phyloP scores from a whole-genome alignment of 2,113 vertebrate species.

The Apteryx owenii region DNA sequence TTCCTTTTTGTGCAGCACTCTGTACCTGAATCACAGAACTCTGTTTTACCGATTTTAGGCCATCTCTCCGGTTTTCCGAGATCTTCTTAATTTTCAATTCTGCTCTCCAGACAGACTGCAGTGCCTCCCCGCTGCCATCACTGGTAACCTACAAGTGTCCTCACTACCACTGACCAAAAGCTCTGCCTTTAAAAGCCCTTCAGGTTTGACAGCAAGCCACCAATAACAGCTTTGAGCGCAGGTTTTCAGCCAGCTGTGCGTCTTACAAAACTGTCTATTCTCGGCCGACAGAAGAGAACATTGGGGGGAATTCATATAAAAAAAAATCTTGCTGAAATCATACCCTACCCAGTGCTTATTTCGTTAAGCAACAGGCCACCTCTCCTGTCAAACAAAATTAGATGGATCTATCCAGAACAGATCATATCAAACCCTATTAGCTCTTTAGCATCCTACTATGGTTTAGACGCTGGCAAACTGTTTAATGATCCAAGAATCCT shows the following conservation, averaged over 20 bases:
- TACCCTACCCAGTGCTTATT: neutral
- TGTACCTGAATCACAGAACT: neutral
- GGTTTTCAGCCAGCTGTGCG: neutral
- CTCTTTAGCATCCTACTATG: neutral
- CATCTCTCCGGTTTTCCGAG: neutral
- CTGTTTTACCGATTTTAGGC: neutral
- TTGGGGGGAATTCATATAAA: neutral
- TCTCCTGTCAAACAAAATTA: neutral
- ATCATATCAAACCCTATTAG: neutral
- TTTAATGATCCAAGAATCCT: neutral
- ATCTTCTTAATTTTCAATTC: too few species aligned
- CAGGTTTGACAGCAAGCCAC: neutral
- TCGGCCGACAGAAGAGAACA: neutral
- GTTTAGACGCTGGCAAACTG: neutral
- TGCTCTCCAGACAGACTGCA: neutral
- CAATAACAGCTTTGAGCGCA: accelerated
- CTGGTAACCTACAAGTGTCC: neutral
- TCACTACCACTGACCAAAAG: neutral
- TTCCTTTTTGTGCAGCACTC: neutral
- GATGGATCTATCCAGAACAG: neutral
- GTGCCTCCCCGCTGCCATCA: accelerated
- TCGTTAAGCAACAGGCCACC: neutral
- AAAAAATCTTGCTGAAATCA: neutral
- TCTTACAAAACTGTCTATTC: neutral
- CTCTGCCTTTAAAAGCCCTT: neutral